Evolutionary conservation across 2,113 vertebrate genomes (phyloP), one percentile per base, ranked within the genome.

Genomic region (Micromys minutus): DNA sequence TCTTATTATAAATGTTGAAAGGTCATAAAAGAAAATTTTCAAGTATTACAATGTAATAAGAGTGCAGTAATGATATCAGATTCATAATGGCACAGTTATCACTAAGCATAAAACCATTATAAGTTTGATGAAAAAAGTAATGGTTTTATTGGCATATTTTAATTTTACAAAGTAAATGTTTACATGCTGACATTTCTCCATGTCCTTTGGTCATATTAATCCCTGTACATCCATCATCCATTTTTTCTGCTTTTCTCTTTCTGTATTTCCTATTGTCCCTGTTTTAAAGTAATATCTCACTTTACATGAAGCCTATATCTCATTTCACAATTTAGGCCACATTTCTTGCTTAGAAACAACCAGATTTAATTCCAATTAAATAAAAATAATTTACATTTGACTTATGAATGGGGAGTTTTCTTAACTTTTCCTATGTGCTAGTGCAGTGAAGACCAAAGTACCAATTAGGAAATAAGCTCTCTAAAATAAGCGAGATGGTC

Each of bases 81-180:
- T 2, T 3, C 3, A 50, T 87, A 75, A 75, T 47, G 34, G 17
- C 7, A 67, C 13, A 16, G 34, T 59, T 80, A 74, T 19, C 26
- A 57, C 17, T 87, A 71, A 83, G 85, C 1, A 31, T 69, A 90
- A 90, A 92, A 17, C 9, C 2, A 71, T 36, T 93, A 8, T 5
- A 74, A 59, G 81, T 91, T 93, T 85, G 69, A 74, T 74, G 17
- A 89, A 95, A 93, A 89, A 59, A 71, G 39, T 76, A 86, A 36
- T 22, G 83, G 59, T 45, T 79, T n/a, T 42, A 22, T 63, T 63
- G 29, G 19, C 29, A n/a, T 76, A 24, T 76, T 61, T 89, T 34
- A 42, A 42, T 57, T 63, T 24, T 26, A 76, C 12, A 63, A 34
- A 21, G 5, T 21, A 75, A 61, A 24, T 17, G 17, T 39, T 22